Evolutionary conservation across 1,140 invertebrate genomes (phyloP), one percentile per base, ranked within the genome.

Genomic region (Thalassaphorura encarpata): DNA sequence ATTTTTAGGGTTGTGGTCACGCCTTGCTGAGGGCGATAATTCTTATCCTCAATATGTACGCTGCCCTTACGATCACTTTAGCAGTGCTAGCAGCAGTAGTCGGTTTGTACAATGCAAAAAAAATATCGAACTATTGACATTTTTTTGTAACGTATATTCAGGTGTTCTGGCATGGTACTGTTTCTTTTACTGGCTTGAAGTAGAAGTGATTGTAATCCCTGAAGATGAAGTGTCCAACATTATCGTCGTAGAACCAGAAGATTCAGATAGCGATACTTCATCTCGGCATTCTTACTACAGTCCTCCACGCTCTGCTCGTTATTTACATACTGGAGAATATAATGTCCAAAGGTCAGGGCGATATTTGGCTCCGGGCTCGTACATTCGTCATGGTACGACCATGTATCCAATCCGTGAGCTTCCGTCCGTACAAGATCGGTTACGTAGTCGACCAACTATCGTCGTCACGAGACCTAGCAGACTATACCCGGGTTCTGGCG

Each of bases 151-250:
- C 16, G 21, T 39, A 4, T n/a, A 21, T 23, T 24, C 49, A 0
- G 62, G 52, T n/a, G 50, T 46, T n/a, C 46, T 64, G 6, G 55
- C 33, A 3, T 60, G 58, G 58, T 61, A 61, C 19, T 64, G 58
- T 26, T 64, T 64, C 43, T 64, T 64, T 43, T 64, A 64, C 31
- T 64, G 62, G 62, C 26, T 64, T 16, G 62, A 64, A 19, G 23
- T 21, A 19, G 61, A 63, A 53, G 62, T 64, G 6, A 64, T 64
- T 19, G 57, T 64, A 0, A 61, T 64, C 28, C 63, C 63, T 13
- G 60, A 62, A 43, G 63, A 65, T 41, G 63, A 65, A 52, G 55
- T 65, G 0, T 65, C 60, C 6, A 62, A 65, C 41, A 13, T 65
- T 6, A 58, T 65, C 8, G 48, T 65, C 16, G 54, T 65, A 21